Evolutionary conservation across 2,797 vertebrate genomes (phyloP).

Genomic region (Xiphophorus birchmanni): DNA sequence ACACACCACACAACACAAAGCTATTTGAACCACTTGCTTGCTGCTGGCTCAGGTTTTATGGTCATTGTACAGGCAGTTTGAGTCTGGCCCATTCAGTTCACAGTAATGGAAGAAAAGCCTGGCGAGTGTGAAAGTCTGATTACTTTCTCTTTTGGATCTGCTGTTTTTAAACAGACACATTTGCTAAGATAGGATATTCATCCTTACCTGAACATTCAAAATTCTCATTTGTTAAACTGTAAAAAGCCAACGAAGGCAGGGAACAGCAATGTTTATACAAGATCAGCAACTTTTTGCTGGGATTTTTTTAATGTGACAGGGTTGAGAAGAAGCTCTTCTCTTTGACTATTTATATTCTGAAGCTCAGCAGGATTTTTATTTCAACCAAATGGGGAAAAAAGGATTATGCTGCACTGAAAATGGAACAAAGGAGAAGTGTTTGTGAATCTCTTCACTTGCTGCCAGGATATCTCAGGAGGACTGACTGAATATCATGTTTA

Average conservation of each 20-base stretch:
- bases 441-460: constrained; percentile 37
- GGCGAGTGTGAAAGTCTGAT: constrained; percentile 26
- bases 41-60: constrained; percentile 30
- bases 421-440: constrained; percentile 31
- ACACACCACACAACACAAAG: constrained; percentile 38
- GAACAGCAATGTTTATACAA: constrained; percentile 34
- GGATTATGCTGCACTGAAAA: constrained; percentile 33
- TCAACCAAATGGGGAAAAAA: constrained; percentile 20
- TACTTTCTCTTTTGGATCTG: constrained; percentile 23
- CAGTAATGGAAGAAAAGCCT: constrained; percentile 12
- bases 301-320: constrained; percentile 24
- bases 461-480: not conserved
- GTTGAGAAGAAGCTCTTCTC: constrained; percentile 21
- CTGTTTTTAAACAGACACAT: constrained; percentile 18
- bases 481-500: constrained; percentile 28
- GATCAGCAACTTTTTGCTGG: constrained; percentile 31
- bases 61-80: constrained; percentile 1
- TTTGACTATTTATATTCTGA: constrained; percentile 29
- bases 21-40: constrained; percentile 35
- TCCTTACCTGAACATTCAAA: constrained; percentile 17
- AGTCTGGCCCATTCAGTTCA: constrained; percentile 27
- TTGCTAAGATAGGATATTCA: constrained; percentile 14
- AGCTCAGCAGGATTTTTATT: constrained; percentile 26
- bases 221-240: constrained; percentile 30
- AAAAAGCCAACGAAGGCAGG: constrained; percentile 37